A percentile compares a stretch with the other conserved stretches of the same genome.
Evolutionary conservation across 2,797 vertebrate species (phyloP).

Genomic region (Acomys russatus): DNA sequence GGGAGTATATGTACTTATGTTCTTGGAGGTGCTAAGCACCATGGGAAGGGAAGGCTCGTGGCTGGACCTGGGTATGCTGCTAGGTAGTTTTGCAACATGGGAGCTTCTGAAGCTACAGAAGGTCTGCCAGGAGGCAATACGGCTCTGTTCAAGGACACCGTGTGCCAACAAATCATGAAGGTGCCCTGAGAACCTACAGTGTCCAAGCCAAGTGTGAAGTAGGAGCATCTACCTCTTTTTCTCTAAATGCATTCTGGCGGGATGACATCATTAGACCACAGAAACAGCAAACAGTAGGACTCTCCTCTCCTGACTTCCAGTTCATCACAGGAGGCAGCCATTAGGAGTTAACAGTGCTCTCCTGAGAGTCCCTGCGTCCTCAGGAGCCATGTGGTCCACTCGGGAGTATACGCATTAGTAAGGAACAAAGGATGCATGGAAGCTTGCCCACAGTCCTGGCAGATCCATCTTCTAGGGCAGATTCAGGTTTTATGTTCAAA

Average conservation of each 20-base stretch:
- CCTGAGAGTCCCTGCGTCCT: not conserved
- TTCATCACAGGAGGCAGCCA: not conserved
- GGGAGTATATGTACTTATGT: not conserved
- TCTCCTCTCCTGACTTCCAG: not conserved
- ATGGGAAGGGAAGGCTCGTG: not conserved
- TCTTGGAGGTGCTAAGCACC: not conserved
- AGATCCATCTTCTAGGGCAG: not conserved
- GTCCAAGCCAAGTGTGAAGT: not conserved
- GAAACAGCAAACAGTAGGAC: not conserved
- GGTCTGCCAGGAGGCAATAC: not conserved
- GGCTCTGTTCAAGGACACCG: not conserved
- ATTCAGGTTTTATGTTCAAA: constrained; percentile 41
- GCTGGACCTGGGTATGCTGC: not conserved
- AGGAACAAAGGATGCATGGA: constrained; percentile 63
- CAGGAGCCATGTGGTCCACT: rapidly evolving
- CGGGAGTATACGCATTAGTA: not conserved
- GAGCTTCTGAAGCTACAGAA: not conserved
- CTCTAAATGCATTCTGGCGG: not conserved
- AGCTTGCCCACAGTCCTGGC: not conserved
- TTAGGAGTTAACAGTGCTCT: not conserved
- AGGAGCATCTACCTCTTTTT: not conserved
- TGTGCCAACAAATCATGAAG: not conserved
- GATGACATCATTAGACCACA: not conserved
- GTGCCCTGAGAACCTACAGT: not conserved
- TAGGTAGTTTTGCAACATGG: not conserved